A percentile compares a stretch with the other conserved stretches of the same genome.
Evolutionary conservation across 1,140 invertebrate genomes (phyloP).

Genomic region (Gonioctena quinquepunctata): DNA sequence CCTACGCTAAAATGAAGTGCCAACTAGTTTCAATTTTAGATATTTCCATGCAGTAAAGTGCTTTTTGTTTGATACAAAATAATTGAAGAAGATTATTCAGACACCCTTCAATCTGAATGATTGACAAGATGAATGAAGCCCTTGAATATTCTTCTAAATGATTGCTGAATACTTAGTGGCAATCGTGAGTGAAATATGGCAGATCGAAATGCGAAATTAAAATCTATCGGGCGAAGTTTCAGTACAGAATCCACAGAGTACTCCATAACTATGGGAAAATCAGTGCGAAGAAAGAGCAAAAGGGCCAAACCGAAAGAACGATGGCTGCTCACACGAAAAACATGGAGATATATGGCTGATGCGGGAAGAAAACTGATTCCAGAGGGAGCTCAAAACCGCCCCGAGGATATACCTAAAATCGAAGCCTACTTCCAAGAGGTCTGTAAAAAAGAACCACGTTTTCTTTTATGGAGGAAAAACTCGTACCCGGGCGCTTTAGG

Average conservation of each 20-base stretch:
- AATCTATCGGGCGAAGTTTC: conserved; percentile 44
- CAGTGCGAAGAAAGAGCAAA: conserved; percentile 55
- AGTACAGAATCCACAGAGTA: conserved; percentile 50
- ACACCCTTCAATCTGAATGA: neutral
- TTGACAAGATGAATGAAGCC: neutral
- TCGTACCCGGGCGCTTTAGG: conserved; percentile 73
- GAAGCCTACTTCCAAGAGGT: conserved; percentile 84
- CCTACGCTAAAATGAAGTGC: conserved; percentile 31
- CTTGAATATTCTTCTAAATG: conserved; percentile 1
- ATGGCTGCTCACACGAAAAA: conserved; percentile 85
- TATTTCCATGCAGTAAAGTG: conserved; percentile 23
- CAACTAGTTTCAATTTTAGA: conserved; percentile 37
- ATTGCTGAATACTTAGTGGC: conserved; percentile 21
- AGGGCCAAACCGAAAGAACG: conserved; percentile 67
- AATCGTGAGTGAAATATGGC: conserved; percentile 41
- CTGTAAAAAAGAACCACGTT: conserved; percentile 74
- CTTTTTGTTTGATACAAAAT: conserved; percentile 30
- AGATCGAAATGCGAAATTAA: conserved; percentile 43
- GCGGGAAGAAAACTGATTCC: conserved; percentile 83
- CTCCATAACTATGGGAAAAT: conserved; percentile 58
- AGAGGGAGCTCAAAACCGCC: conserved; percentile 69
- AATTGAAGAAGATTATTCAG: conserved; percentile 3
- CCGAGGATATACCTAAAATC: conserved; percentile 76
- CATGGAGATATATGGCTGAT: conserved; percentile 89
- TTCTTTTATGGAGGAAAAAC: conserved; percentile 79